Conservation (phyloP, 1,140 invertebrate genomes). For the Ptiloglossa arizonensis region DNA sequence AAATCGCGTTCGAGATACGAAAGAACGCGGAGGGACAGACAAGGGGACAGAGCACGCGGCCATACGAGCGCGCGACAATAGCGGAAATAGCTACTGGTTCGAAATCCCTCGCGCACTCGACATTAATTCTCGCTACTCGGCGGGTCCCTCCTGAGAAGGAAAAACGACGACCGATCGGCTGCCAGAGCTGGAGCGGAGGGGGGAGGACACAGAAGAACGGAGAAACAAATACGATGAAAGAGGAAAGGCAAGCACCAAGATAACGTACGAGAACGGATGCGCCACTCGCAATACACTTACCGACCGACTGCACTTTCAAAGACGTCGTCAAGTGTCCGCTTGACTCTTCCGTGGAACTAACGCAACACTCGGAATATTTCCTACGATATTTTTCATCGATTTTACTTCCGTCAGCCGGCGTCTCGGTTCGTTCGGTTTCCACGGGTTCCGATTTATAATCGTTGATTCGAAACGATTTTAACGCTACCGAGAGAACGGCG, state of each 20-base stretch:
- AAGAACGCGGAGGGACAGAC: neutral
- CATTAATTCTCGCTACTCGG: constrained; percentile 60
- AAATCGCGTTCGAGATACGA: constrained; percentile 27
- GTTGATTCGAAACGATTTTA: too few species aligned
- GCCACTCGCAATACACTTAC: constrained; percentile 27
- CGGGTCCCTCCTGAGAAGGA: constrained; percentile 32
- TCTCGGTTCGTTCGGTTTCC: too few species aligned
- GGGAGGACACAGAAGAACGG: too few species aligned
- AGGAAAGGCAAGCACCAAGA: constrained; percentile 32
- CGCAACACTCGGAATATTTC: neutral
- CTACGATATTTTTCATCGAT: too few species aligned
- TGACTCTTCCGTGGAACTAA: constrained; percentile 30
- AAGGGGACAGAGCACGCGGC: neutral
- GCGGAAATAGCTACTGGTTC: constrained; percentile 63
- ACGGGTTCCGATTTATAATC: too few species aligned
- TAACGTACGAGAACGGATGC: constrained; percentile 37
- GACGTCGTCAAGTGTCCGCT: constrained; percentile 29
- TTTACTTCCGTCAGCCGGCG: too few species aligned
- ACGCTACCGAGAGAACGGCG: too few species aligned
- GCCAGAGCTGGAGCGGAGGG: too few species aligned
- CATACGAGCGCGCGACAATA: constrained; percentile 47
- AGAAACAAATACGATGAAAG: neutral
- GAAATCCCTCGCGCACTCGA: constrained; percentile 56
- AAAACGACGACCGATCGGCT: constrained; percentile 23
- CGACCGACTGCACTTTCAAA: constrained; percentile 38